phyloP scores from a whole-genome alignment of 2,113 vertebrate genomes.

The Baryphthengus martii region DNA sequence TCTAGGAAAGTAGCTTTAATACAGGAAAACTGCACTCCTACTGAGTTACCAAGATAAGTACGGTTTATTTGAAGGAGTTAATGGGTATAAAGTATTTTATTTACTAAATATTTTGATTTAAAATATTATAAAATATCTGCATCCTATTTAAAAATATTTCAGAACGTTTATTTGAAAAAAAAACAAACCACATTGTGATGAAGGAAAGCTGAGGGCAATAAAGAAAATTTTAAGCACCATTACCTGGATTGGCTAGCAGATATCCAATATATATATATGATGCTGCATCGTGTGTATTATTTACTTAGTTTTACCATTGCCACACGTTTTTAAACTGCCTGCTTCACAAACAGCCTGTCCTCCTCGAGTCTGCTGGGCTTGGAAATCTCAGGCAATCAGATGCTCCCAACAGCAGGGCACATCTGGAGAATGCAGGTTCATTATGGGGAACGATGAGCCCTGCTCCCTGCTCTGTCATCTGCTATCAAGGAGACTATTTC shows the following conservation, averaged over 20 bases:
- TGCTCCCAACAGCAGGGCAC: background rate
- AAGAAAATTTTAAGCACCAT: background rate
- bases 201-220: background rate
- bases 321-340: background rate
- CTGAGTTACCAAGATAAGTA: background rate
- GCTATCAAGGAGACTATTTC: constrained; percentile 40
- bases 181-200: background rate
- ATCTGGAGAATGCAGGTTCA: constrained; percentile 38
- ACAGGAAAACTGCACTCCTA: background rate
- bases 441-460: background rate
- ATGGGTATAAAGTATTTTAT: background rate
- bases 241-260: background rate
- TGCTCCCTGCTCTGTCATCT: constrained; percentile 28
- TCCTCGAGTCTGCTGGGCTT: background rate
- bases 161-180: background rate
- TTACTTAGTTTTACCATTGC: background rate
- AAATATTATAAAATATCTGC: background rate
- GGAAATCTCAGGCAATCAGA: background rate
- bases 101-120: background rate
- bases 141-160: background rate
- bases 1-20: background rate
- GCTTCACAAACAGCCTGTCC: background rate
- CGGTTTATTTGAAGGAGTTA: background rate
- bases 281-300: background rate
- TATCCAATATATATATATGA: background rate